Evolutionary conservation across 2,888 invertebrate species (phyloP).

Genomic region (Dryococelus australis): DNA sequence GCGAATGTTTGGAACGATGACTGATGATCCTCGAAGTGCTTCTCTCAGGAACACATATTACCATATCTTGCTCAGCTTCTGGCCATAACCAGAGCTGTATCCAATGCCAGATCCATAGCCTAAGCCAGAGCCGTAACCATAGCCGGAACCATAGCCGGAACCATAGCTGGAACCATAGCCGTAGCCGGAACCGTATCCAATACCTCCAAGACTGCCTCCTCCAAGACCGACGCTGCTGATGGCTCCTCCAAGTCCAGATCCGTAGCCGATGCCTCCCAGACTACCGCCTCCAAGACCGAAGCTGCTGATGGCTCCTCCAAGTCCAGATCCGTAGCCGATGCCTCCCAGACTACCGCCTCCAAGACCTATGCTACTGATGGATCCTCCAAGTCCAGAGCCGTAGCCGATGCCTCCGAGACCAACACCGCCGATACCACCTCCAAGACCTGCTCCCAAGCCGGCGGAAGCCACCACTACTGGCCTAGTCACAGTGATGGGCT

Average conservation of each 20-base stretch:
- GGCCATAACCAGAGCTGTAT: not conserved
- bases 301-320: slow-evolving; percentile 16
- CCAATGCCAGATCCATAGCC: not conserved
- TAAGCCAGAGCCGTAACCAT: slow-evolving; percentile 12
- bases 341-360: not conserved
- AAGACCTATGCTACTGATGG: not conserved
- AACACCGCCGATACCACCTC: not conserved
- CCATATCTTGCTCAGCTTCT: not conserved
- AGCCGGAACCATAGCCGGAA: not conserved
- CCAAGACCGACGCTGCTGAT: not conserved
- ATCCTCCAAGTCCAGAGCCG: not conserved
- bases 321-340: not conserved
- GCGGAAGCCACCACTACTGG: not conserved
- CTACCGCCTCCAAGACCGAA: slow-evolving; percentile 1
- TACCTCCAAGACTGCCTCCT: not conserved
- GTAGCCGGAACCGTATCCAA: not conserved
- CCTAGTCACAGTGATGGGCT: slow-evolving; percentile 18
- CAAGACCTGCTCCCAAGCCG: not conserved
- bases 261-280: slow-evolving; percentile 20
- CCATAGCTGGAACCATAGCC: not conserved
- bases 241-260: not conserved
- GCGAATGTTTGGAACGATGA: not conserved
- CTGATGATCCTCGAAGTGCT: not conserved
- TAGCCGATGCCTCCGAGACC: slow-evolving; percentile 21
- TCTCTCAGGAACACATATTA: not conserved